A percentile compares a stretch with the other conserved stretches of the same genome.
Evolutionary conservation across 1,140 invertebrate genomes (phyloP).

Genomic region (Eulimnadia texana): DNA sequence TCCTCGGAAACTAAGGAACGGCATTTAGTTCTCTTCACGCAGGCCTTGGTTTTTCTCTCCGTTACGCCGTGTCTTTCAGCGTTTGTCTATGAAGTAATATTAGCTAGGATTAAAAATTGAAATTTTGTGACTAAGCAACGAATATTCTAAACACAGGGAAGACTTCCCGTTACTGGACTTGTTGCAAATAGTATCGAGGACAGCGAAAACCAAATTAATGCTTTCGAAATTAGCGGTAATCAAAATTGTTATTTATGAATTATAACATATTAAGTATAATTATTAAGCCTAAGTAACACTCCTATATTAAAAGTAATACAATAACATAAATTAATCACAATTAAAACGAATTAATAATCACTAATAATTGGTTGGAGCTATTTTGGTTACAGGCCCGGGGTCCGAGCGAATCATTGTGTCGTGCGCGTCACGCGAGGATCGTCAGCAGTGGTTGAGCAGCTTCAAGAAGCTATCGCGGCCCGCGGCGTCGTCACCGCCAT

Average conservation of each 20-base stretch:
- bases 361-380: constrained; percentile 28
- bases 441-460: constrained; percentile 71
- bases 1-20: constrained; percentile 61
- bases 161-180: constrained; percentile 73
- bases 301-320: not conserved
- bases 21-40: constrained; percentile 82
- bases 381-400: constrained; percentile 50
- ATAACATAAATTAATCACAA: not conserved
- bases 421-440: constrained; percentile 68
- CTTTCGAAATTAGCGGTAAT: constrained; percentile 64
- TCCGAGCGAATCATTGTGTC: constrained; percentile 77
- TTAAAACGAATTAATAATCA: not conserved
- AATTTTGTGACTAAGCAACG: not conserved
- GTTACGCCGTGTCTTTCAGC: constrained; percentile 80
- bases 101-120: not conserved
- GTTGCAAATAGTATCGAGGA: constrained; percentile 59
- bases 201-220: constrained; percentile 62
- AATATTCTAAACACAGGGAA: constrained; percentile 47
- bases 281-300: not conserved
- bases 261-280: too few relatives aligned
- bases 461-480: constrained; percentile 43
- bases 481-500: constrained; percentile 28
- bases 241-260: not conserved
- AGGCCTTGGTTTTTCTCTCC: constrained; percentile 72
- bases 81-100: constrained; percentile 68